phyloP scores from a whole-genome alignment of 2,113 vertebrate genomes.

The Patagioenas fasciata region DNA sequence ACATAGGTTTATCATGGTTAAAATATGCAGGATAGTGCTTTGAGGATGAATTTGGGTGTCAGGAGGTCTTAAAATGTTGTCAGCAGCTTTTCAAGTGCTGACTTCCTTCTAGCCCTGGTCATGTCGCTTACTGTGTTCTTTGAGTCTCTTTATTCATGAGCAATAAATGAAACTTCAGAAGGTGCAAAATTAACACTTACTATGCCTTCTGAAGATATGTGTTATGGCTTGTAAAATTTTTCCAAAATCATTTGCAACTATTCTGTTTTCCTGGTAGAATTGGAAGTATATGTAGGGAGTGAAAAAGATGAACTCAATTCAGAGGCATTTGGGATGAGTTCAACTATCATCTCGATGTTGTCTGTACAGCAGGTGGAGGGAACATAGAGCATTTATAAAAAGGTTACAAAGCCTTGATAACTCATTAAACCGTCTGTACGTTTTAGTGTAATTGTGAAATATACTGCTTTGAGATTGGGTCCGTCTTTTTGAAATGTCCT shows the following conservation, averaged over 20 bases:
- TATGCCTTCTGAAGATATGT: not conserved
- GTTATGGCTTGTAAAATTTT: not conserved
- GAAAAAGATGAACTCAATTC: too few species aligned
- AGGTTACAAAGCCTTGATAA: too few species aligned
- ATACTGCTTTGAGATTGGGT: too few species aligned
- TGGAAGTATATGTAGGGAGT: not conserved
- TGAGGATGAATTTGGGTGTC: not conserved
- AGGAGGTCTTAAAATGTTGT: not conserved
- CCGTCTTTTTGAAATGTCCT: too few species aligned
- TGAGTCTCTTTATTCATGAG: not conserved
- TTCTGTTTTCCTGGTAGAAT: not conserved
- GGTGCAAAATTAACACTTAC: not conserved
- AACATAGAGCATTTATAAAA: too few species aligned
- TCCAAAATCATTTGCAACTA: not conserved
- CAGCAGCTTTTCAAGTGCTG: not conserved
- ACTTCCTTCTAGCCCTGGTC: not conserved
- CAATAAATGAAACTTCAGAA: not conserved
- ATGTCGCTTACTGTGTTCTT: not conserved
- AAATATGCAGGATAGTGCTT: not conserved
- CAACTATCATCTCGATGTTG: too few species aligned
- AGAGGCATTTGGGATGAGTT: too few species aligned
- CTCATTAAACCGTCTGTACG: too few species aligned
- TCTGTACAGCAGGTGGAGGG: too few species aligned
- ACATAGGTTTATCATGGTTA: not conserved
- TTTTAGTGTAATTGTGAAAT: too few species aligned